Evolutionary conservation across 2,113 vertebrate species (phyloP).

Genomic region (Archocentrus centrarchus): DNA sequence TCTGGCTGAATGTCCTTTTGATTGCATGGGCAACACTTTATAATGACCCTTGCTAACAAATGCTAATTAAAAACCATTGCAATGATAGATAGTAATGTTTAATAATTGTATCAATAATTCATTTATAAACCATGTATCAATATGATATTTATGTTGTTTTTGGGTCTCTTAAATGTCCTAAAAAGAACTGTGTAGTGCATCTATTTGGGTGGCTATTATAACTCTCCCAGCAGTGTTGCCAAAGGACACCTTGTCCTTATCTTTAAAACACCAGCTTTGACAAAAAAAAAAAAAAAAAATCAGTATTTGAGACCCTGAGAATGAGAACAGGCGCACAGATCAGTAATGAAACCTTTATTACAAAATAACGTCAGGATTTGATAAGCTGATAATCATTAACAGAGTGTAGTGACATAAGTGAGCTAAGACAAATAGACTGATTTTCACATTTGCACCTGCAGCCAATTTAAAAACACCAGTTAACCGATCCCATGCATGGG

Average conservation of each 20-base stretch:
- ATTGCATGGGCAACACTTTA: background rate
- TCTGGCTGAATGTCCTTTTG: background rate
- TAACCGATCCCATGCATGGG: background rate
- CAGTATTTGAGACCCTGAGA: background rate
- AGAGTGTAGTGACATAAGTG: background rate
- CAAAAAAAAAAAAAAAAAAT: background rate
- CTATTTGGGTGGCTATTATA: background rate
- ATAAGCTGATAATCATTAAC: background rate
- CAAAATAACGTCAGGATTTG: background rate
- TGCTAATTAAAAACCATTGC: background rate
- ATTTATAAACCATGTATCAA: background rate
- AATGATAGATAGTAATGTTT: background rate
- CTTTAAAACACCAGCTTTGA: background rate
- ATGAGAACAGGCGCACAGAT: background rate
- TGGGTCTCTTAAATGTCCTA: background rate
- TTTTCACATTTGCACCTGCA: no score
- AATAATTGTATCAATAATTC: background rate
- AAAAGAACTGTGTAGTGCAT: background rate
- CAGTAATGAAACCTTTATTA: conserved; percentile 4
- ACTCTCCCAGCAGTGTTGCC: background rate
- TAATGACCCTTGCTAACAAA: background rate
- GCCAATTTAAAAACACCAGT: background rate
- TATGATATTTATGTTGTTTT: background rate
- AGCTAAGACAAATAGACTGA: background rate
- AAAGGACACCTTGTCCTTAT: conserved; percentile 9